phyloP scores from a whole-genome alignment of 2,797 vertebrate genomes.

The Poecilia velifera region DNA sequence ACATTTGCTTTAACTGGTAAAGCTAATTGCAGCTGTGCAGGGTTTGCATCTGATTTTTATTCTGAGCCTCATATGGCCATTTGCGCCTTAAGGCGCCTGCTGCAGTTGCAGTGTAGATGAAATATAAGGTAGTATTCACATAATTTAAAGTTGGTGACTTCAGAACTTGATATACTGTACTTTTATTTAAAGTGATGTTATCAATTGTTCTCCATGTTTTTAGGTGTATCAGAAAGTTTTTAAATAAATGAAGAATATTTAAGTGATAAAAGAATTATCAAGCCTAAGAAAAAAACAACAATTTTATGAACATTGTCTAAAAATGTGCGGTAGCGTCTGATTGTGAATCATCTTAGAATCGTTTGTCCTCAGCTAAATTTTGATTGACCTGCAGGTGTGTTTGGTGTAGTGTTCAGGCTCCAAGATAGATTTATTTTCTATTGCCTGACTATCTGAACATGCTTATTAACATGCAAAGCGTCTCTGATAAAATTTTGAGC shows the following conservation, averaged over 20 bases:
- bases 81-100: background rate
- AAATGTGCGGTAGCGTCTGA: background rate
- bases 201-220: background rate
- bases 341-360: background rate
- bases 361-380: background rate
- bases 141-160: background rate
- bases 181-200: background rate
- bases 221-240: background rate
- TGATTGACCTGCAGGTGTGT: background rate
- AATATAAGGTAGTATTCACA: background rate
- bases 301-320: background rate
- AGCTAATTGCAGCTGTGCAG: background rate
- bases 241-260: background rate
- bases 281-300: background rate
- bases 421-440: background rate
- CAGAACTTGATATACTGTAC: background rate
- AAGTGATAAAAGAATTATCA: background rate
- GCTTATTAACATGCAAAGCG: background rate
- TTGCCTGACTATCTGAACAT: background rate
- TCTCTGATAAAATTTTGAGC: background rate
- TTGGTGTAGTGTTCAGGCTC: background rate
- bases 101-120: background rate
- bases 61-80: background rate
- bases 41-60: background rate
- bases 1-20: background rate